Evolutionary conservation across 2,113 vertebrate species (phyloP), one percentile per base, ranked within the genome.

Genomic region (Hucho hucho): DNA sequence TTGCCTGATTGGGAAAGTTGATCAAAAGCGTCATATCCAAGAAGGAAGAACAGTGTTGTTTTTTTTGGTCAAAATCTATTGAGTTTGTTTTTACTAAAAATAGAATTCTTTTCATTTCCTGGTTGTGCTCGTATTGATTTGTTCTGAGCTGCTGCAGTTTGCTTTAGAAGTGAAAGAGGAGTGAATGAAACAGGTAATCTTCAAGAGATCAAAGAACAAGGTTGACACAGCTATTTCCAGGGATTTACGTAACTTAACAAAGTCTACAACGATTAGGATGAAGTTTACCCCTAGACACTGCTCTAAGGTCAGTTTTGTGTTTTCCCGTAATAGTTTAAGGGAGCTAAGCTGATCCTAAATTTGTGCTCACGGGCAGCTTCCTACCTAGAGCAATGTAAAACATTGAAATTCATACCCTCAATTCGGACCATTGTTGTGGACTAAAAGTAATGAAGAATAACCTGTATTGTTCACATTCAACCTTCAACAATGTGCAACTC

Each of bases 1-100:
- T 81, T 75, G 73, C 69, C 80, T 75, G 65, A 75, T 78, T 86
- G 84, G 58, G 76, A 88, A 84, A 86, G 80, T 83, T 89, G 82
- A 84, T 88, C 86, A 86, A 87, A 85, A 74, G 79, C 73, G 22
- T 65, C 3, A 69, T 70, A 77, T 74, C 76, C 78, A 78, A 68
- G 37, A 70, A 77, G 56, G 75, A 70, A 68, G 59, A 68, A 74
- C 32, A 59, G 69, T 72, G 46, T 77, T 75, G 69, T 32, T 59
- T 6, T 65, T 28, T 32, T 24, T 32, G 25, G 14, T 18, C 49
- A 53, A 53, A 53, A 53, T 64, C 69, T 72, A 64, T 77, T 76
- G 46, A 73, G 67, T 43, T 69, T 47, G 75, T 63, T 76, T 43
- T 75, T 58, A 12, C 28, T 73, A 18, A 37, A 71, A 76, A 65